These are phyloP conservation scores for Diglossa brunneiventris DNA, from an alignment of 2,113 vertebrate genomes.

Conservation along the genomic window DNA sequence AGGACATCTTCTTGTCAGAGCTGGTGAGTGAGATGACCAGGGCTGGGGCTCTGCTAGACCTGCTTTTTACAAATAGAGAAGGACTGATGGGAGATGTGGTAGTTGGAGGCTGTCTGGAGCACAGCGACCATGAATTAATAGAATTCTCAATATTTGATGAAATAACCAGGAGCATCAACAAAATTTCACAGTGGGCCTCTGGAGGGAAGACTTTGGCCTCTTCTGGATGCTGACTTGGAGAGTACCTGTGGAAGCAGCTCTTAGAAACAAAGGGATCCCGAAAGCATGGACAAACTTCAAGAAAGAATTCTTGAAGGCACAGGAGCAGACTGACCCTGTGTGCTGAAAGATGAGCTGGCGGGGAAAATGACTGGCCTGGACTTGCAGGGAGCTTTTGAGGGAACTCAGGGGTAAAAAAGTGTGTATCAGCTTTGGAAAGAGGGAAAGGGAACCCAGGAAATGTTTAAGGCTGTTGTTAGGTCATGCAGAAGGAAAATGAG, in stretches of 20 bases:
- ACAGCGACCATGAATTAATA: neutral
- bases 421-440: neutral
- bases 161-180: neutral
- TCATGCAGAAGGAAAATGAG: neutral
- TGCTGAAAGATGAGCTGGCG: fast-evolving
- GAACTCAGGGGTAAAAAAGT: neutral
- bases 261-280: neutral
- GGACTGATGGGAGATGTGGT: neutral
- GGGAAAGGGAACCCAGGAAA: neutral
- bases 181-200: neutral
- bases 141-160: neutral
- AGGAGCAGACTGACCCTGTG: neutral
- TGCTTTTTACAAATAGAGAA: neutral
- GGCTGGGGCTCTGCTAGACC: neutral
- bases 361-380: neutral
- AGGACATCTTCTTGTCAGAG: neutral
- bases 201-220: neutral
- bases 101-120: neutral
- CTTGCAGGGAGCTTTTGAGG: neutral
- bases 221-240: neutral
- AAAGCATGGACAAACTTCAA: neutral
- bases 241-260: neutral
- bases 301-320: neutral
- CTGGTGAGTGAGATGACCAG: neutral
- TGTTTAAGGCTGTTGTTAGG: neutral